Conservation (phyloP, 2,113 vertebrate genomes). For the Psilopsiagon aurifrons region DNA sequence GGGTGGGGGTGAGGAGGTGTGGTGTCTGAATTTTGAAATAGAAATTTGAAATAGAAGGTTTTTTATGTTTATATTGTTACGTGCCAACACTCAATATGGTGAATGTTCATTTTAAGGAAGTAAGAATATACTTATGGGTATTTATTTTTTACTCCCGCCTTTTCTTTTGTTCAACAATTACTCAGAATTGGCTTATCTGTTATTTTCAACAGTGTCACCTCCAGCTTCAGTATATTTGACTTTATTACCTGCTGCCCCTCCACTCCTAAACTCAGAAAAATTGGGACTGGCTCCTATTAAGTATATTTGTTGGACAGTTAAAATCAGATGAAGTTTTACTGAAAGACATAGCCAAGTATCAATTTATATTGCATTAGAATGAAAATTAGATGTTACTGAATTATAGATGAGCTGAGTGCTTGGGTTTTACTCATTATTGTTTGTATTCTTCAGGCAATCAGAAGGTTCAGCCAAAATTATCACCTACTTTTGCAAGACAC, state of each 20-base stretch:
- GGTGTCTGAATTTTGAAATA: neutral
- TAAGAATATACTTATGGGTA: neutral
- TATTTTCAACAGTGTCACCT: neutral
- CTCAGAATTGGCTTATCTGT: neutral
- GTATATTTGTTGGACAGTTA: neutral
- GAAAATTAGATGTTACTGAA: neutral
- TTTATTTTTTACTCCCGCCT: neutral
- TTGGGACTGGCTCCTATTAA: neutral
- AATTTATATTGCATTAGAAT: neutral
- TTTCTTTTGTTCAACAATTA: neutral
- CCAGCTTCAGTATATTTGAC: neutral
- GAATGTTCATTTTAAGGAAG: neutral
- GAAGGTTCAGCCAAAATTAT: neutral
- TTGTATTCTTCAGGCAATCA: neutral
- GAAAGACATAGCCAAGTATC: neutral
- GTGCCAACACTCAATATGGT: neutral
- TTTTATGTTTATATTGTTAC: neutral
- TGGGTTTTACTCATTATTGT: neutral
- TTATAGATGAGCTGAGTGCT: neutral
- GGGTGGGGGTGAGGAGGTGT: neutral
- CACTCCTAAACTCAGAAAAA: neutral
- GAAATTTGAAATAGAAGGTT: neutral
- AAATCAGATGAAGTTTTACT: neutral
- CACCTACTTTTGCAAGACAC: neutral
- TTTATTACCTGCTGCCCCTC: neutral